Base-by-base conservation (phyloP, 2,797 vertebrate genomes). In the Thaleichthys pacificus region DNA sequence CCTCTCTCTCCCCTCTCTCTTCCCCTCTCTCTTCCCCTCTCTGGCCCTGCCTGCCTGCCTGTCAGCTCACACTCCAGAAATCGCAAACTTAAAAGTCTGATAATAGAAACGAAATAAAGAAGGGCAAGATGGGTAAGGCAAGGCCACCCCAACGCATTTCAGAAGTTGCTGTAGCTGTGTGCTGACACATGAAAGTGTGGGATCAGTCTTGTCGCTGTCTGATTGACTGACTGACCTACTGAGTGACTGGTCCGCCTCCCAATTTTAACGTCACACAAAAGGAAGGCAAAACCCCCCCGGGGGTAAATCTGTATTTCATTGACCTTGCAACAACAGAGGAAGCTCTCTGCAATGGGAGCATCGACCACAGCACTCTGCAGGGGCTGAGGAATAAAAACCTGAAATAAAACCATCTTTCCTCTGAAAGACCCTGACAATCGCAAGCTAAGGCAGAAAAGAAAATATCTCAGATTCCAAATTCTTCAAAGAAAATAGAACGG, bases 291-390 rank as follows among this genome's bases (percentile, higher is more conserved):
- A 67, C 67, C 26, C 17, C 21, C 28, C 17, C 74, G 81, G 65
- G 21, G 42, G 32, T 21, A 66, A 72, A 80, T 72, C 82, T 80
- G 76, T 76, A 61, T 79, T 79, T 66, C 62, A 73, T 79, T 79
- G 82, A 89, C 86, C 86, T 72, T 21, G 77, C 63, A 47, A 47
- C 42, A 14, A 81, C 76, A 84, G 82, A 91, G 84, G 80, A 64
- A 87, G 74, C 71, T 77, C 88, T 89, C 80, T 85, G 73, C 86
- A 88, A 86, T 62, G 68, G 4, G 30, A 69, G 72, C 75, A 14
- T 11, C 42, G 14, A 47, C 12, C 42, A 12, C 42, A 47, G 42
- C 42, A 47, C 42, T 47, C 9, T 47, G 42, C 42, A 24, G 22
- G 51, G 19, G 56, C 5, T 21, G 61, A 6, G 4, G 35, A 6